Evolutionary conservation across 1,140 invertebrate species (phyloP), one percentile per base, ranked within the genome.

Genomic region (Drosophila pachea): DNA sequence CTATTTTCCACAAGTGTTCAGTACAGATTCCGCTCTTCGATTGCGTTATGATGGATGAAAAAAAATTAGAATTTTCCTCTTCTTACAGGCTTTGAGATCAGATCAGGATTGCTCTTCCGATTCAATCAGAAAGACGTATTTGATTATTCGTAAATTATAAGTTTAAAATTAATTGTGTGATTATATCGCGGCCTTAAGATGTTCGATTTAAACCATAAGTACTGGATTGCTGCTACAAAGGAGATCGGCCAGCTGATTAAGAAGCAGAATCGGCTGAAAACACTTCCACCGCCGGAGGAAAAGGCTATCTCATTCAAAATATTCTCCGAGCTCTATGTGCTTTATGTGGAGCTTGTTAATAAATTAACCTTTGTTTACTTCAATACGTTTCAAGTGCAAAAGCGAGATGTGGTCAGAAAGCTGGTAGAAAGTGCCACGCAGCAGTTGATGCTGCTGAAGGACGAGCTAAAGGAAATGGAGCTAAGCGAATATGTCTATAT

Each of bases 381-480:
- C 60, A 92, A 93, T 63, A 91, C 93, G 7, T 90, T 92, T 35
- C 93, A 94, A 88, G 92, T 93, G 4, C 93, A 94, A 86, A 94
- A 93, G 74, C 78, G 93, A 47, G 70, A 89, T 16, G 72, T 90
- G 0, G 86, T 94, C 2, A 89, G 91, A 29, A 89, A 89, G 42
- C 79, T 93, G 4, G 83, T 94, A 3, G 91, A 93, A 79, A 76
- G 69, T 66, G 82, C 87, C 5, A 73, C 69, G 1, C 68, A 77
- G 36, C 78, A 88, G 52, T 38, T 90, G 3, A 68, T 86, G 45
- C 83, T 90, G 70, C 68, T 91, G 0, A 90, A 90, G 65, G 86
- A 90, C 4, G 82, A 90, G 65, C 48, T 91, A 0, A 89, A 84
- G 66, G 78, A 88, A 7, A 74, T 91, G 29, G 90, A 91, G 55